Base-by-base conservation (phyloP, 2,888 invertebrate genomes). In the Embidobia sp. region DNA sequence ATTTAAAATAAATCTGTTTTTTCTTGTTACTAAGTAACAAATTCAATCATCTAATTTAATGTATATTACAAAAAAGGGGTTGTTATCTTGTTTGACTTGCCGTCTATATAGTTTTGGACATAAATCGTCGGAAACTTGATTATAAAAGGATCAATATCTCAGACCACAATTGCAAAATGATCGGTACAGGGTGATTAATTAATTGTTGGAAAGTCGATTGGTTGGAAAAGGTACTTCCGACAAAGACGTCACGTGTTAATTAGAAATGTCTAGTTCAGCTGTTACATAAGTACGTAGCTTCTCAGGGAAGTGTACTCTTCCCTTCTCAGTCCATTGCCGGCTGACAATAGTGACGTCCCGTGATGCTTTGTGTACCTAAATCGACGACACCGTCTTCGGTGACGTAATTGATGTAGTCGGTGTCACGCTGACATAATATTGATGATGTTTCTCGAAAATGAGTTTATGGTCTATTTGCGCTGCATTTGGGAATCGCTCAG, bases 331-430 rank as follows among this genome's bases (percentile, higher is more conserved):
- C 59, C 57, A 69, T 46, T 57, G 63, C 40, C 7, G 16, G 40
- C 61, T 64, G 69, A 76, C 76, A 70, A 69, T 69, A 51, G 64
- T 57, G 51, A 63, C 64, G 49, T 63, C 4, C 63, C 33, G 61
- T 13, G 66, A 66, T 48, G 72, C 70, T 72, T 77, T 69, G 70
- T 64, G 70, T 69, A 64, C 57, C 57, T 51, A 53, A 76, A 76
- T 64, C 59, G 46, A 66, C 59, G 59, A 66, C 46, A 59, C 64
- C 51, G 46, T 70, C 64, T 66, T 59, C 15, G 64, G 53, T 63
- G 76, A 64, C 53, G 55, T 76, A 76, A 76, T 76, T 66, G 76
- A 76, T 70, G 66, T 59, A 76, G 70, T 33, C 37, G 55, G n/a
- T 76, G 53, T 64, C 44, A 76, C 40, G 29, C 31, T 70, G 70